Conservation (phyloP, 2,797 vertebrate species). For the Alfaro cultratus region DNA sequence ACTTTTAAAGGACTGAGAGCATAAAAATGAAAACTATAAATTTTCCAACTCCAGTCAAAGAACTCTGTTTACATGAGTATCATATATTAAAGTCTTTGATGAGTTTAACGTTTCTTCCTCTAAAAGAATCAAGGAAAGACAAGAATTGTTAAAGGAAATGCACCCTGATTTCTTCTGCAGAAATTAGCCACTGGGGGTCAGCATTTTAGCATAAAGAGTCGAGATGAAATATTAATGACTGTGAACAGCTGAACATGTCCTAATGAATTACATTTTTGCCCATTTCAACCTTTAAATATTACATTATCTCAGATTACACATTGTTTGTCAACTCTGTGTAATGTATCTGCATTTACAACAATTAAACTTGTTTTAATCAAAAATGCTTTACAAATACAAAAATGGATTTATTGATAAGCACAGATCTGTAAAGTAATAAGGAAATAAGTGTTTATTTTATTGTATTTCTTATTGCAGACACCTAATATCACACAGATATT, state of each 20-base stretch:
- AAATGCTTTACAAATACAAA: background rate
- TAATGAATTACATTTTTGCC: background rate
- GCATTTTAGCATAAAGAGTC: background rate
- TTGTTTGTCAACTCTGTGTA: background rate
- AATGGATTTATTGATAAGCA: background rate
- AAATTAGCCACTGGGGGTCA: slow-evolving; percentile 9
- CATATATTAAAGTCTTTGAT: slow-evolving; percentile 5
- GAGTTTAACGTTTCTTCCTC: slow-evolving; percentile 4
- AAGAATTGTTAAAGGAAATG: background rate
- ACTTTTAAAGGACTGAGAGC: background rate
- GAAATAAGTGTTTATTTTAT: background rate
- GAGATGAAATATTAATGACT: background rate
- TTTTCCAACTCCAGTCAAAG: background rate
- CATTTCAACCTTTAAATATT: background rate
- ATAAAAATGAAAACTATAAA: background rate
- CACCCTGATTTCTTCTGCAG: background rate
- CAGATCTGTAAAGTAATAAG: background rate
- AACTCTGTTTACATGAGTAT: background rate
- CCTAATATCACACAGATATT: background rate
- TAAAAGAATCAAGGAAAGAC: background rate
- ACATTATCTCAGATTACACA: background rate
- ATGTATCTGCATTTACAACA: background rate
- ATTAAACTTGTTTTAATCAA: background rate
- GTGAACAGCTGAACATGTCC: background rate
- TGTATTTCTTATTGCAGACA: background rate